Evolutionary conservation across 2,113 vertebrate species (phyloP).

Genomic region (Jacana jacana): DNA sequence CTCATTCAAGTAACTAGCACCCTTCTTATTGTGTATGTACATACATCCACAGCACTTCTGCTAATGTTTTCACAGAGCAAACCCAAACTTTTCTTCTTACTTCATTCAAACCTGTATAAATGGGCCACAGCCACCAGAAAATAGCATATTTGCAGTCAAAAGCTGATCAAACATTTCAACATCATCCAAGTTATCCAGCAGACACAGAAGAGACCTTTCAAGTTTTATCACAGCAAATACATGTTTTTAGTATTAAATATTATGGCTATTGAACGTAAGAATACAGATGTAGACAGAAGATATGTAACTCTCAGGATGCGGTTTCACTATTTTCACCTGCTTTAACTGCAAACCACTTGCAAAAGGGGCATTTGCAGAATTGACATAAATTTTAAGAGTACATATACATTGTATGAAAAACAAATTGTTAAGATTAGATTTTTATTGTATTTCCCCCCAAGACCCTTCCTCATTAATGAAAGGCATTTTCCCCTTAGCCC

Average conservation of each 20-base stretch:
- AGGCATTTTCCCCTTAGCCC: not conserved
- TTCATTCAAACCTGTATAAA: not conserved
- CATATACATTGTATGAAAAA: not conserved
- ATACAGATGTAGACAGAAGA: not conserved
- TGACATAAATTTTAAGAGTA: not conserved
- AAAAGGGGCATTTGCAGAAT: not conserved
- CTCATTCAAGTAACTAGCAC: no score
- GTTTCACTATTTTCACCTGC: not conserved
- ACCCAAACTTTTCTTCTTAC: not conserved
- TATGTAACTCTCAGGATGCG: not conserved
- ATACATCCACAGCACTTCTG: no score
- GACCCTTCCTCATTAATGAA: not conserved
- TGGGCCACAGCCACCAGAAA: not conserved
- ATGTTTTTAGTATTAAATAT: not conserved
- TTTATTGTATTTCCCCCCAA: not conserved
- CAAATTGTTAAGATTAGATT: not conserved
- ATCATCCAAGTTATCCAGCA: not conserved
- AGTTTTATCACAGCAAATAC: not conserved
- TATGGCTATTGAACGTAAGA: not conserved
- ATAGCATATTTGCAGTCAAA: not conserved
- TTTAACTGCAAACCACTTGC: not conserved
- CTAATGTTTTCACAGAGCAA: not conserved
- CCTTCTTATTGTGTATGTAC: no score
- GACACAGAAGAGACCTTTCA: not conserved
- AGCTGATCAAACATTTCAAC: not conserved